Base-by-base conservation (phyloP, 2,113 vertebrate genomes). In the Rhea americana region DNA sequence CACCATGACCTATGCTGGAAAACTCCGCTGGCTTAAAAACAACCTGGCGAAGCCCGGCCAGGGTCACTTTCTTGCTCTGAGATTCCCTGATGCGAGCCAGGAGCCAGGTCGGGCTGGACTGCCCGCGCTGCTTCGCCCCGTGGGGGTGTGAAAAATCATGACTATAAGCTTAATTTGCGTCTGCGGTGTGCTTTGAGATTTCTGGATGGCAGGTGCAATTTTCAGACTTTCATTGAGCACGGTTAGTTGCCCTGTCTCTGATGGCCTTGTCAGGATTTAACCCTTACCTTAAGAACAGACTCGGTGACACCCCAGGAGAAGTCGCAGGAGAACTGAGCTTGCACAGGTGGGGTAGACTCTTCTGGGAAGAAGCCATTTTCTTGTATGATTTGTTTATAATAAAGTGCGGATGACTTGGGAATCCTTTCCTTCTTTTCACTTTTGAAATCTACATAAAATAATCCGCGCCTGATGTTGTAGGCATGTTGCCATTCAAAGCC, bases 251-350 rank as follows among this genome's bases (percentile, higher is more conserved):
- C 65, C 39, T 73, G 8, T 37, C 47, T 50, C 26, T 37, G 79
- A 26, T 0, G 0, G 32, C 48, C 45, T 28, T 48, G n/a, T 47
- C 13, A 7, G 3, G 21, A 28, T 32, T 48, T 68, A 56, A 9
- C 5, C 22, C 97, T 98, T 97, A 99, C 99, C 98, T 99, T 98
- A 43, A 99, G 96, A 35, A 98, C 98, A 32, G 98, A 98, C 71
- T 99, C 99, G 0, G 99, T 98, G 79, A 99, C 91, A 5, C 99
- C 99, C 98, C 99, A 99, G 71, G 98, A 98, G 96, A 99, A 99
- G 84, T 98, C 96, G 84, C 99, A 99, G 80, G 99, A 98, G 90
- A 99, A 99, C 53, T 96, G 97, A 13, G 98, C 98, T 68, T 94
- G 93, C 41, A 98, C 78, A 26, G 96, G 90, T 39, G 70, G 71